Evolutionary conservation across 2,888 invertebrate genomes (phyloP), one percentile per base, ranked within the genome.

Genomic region (Parnassius mnemosyne): DNA sequence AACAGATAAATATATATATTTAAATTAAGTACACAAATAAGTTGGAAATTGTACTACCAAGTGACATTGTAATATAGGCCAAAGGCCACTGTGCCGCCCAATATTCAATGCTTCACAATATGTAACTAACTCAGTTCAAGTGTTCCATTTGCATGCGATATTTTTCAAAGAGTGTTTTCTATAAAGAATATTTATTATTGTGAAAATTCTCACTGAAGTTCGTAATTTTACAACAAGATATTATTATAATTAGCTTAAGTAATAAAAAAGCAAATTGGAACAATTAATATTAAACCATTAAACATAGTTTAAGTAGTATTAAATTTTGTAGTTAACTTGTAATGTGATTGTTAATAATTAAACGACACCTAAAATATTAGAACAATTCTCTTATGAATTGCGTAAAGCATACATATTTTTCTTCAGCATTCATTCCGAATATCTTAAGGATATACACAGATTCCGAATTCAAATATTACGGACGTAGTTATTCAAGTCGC

Each of bases 121-220:
- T 79, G 79, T 71, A 77, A 81, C 82, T 71, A 77, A 81, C 82
- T 79, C 56, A 69, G 62, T 66, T 68, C 70, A 66, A 72, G 76
- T 75, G 77, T 79, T 61, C 55, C 61, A 81, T 80, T 79, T 79
- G 69, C 75, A 79, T 79, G 62, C 51, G 65, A 71, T 74, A 72
- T 72, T 65, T 69, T 67, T 69, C 66, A 67, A 63, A 63, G 51
- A 61, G 58, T 47, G 60, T 68, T 60, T 61, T 61, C 54, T 60
- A 61, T 62, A 59, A 61, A 58, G 47, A 13, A 53, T 47, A 60
- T 64, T 62, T 58, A 51, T 57, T 47, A 25, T 34, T 34, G 34
- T 34, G 34, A 34, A 7, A 34, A 34, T 34, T 34, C 34, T 7
- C 34, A 34, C 1, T 7, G 34, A 34, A 34, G 34, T 34, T 34